Percentiles rank a stretch among this genome's conserved stretches.
phyloP scores from a whole-genome alignment of 2,797 vertebrate genomes.

The Sarcoramphus papa region DNA sequence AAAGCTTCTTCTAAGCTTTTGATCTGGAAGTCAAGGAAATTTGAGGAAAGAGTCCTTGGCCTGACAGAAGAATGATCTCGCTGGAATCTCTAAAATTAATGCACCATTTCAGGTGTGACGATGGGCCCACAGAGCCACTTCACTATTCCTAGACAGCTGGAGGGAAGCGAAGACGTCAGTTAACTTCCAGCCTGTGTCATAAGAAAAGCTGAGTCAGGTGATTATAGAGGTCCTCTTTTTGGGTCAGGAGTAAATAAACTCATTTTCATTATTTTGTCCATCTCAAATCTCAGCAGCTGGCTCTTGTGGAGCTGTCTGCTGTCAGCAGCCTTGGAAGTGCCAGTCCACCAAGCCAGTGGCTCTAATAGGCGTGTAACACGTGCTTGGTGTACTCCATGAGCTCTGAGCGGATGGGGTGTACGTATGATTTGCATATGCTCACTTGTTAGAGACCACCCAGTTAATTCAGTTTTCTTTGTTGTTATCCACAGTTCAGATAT shows the following conservation, averaged over 20 bases:
- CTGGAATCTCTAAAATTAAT: not conserved
- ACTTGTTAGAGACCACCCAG: not conserved
- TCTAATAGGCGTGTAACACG: not conserved
- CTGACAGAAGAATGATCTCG: not conserved
- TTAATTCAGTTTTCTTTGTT: not conserved
- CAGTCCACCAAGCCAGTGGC: not conserved
- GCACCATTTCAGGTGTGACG: not conserved
- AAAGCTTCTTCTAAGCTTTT: not conserved
- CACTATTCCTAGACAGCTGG: not conserved
- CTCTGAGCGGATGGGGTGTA: not conserved
- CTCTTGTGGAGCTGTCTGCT: not conserved
- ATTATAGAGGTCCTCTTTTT: not conserved
- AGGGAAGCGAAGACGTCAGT: not conserved
- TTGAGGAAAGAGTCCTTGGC: not conserved
- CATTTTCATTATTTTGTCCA: not conserved
- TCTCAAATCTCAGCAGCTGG: not conserved
- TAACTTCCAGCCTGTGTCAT: not conserved
- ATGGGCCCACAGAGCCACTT: not conserved
- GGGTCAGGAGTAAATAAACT: not conserved
- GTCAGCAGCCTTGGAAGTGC: not conserved
- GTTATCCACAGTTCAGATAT: not conserved
- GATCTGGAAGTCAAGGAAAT: not conserved
- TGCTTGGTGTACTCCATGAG: not conserved
- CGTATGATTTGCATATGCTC: not conserved
- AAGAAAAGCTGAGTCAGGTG: not conserved